Evolutionary conservation across 2,888 invertebrate species (phyloP).

Genomic region (Dicycla oo): DNA sequence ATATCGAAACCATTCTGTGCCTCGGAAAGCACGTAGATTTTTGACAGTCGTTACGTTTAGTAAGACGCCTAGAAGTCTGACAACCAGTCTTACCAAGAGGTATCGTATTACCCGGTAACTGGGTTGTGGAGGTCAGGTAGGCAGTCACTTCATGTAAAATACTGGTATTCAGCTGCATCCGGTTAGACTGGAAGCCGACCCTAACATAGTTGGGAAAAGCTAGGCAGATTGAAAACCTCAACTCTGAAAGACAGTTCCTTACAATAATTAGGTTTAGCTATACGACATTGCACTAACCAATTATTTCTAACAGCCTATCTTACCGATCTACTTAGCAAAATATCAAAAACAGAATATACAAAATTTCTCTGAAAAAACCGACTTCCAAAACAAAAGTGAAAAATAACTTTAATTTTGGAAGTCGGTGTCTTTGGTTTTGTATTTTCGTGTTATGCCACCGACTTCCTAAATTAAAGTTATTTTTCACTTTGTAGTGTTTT

Average conservation of each 20-base stretch:
- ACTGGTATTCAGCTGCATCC: neutral
- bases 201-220: neutral
- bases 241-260: neutral
- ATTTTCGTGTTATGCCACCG: no score
- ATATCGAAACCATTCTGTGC: neutral
- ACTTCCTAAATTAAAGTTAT: no score
- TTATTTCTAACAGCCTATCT: neutral
- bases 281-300: no score
- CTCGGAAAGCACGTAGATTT: neutral
- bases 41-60: neutral
- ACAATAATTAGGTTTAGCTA: neutral
- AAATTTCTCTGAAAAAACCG: neutral
- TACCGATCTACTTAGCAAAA: neutral
- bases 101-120: neutral
- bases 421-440: no score
- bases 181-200: neutral
- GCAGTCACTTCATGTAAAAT: neutral
- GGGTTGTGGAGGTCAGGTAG: neutral
- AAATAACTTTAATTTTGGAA: no score
- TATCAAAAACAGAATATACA: neutral
- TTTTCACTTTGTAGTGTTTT: no score
- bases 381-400: no score
- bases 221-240: neutral
- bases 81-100: neutral
- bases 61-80: neutral